phyloP scores from a whole-genome alignment of 2,797 vertebrate genomes.

The Hephaestus fuliginosus region DNA sequence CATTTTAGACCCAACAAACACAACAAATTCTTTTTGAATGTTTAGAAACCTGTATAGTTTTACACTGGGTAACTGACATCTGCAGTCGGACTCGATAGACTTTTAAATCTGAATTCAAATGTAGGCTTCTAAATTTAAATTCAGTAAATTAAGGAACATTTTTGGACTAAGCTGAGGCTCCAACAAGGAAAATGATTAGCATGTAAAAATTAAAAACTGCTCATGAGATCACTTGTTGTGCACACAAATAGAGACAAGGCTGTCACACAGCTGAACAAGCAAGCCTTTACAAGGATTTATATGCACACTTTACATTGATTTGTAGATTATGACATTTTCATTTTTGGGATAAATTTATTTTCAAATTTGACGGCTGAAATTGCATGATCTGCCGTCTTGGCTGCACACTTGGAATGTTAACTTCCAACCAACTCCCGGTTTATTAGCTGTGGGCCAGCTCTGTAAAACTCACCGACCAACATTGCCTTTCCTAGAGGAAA shows the following conservation, averaged over 20 bases:
- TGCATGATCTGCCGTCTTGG: background rate
- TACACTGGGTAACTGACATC: background rate
- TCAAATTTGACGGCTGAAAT: background rate
- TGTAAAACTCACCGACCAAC: background rate
- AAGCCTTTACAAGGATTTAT: background rate
- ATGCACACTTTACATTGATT: background rate
- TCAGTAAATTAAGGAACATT: background rate
- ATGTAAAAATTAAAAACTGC: too few relatives aligned
- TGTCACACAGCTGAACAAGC: background rate
- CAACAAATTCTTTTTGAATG: too few relatives aligned
- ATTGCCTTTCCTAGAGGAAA: background rate
- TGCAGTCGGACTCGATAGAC: background rate
- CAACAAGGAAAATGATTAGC: too few relatives aligned
- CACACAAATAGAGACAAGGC: background rate
- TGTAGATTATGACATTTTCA: background rate
- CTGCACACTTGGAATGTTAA: background rate
- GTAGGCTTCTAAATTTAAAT: background rate
- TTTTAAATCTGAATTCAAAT: too few relatives aligned
- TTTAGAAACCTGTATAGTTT: background rate
- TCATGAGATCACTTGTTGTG: background rate
- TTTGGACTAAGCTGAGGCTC: background rate
- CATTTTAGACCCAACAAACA: too few relatives aligned
- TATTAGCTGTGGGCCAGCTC: background rate
- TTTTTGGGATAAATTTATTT: slow-evolving; percentile 1
- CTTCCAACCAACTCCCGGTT: background rate